phyloP scores from a whole-genome alignment of 2,888 invertebrate species.

The Argynnis bischoffii region DNA sequence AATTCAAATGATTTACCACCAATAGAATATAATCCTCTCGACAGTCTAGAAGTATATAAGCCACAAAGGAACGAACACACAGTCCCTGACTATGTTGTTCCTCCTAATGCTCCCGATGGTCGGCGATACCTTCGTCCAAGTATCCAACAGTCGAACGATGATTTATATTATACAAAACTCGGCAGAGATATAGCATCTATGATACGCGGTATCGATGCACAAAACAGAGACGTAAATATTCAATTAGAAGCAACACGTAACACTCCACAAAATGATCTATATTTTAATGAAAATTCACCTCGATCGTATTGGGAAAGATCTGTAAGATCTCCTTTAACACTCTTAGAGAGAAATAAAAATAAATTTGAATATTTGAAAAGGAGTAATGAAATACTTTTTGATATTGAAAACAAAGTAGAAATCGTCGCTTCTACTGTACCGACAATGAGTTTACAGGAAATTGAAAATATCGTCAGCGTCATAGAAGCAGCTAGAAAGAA shows the following conservation, averaged over 20 bases:
- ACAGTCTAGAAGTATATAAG: constrained; percentile 33
- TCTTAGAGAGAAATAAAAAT: constrained; percentile 41
- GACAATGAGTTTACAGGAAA: constrained; percentile 57
- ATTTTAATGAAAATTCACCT: constrained; percentile 56
- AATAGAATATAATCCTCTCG: constrained; percentile 42
- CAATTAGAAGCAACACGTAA: constrained; percentile 48
- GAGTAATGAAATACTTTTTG: constrained; percentile 60
- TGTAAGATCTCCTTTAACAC: constrained; percentile 62
- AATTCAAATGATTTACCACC: constrained; percentile 39
- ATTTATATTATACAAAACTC: constrained; percentile 61
- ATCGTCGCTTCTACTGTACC: constrained; percentile 52
- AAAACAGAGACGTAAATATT: constrained; percentile 52
- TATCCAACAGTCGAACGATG: constrained; percentile 46
- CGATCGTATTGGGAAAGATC: constrained; percentile 71
- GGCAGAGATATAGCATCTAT: constrained; percentile 71
- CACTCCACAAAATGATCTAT: constrained; percentile 45
- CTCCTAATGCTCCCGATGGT: constrained; percentile 27
- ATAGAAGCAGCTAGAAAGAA: constrained; percentile 48
- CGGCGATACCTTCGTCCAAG: constrained; percentile 40
- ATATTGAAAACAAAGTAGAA: constrained; percentile 67
- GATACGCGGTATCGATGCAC: constrained; percentile 58
- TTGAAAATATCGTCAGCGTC: constrained; percentile 65
- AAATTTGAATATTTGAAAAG: constrained; percentile 49
- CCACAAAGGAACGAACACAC: constrained; percentile 31
- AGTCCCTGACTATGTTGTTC: constrained; percentile 29